phyloP scores from a whole-genome alignment of 1,140 invertebrate species.

The Drosophila pallidifrons region DNA sequence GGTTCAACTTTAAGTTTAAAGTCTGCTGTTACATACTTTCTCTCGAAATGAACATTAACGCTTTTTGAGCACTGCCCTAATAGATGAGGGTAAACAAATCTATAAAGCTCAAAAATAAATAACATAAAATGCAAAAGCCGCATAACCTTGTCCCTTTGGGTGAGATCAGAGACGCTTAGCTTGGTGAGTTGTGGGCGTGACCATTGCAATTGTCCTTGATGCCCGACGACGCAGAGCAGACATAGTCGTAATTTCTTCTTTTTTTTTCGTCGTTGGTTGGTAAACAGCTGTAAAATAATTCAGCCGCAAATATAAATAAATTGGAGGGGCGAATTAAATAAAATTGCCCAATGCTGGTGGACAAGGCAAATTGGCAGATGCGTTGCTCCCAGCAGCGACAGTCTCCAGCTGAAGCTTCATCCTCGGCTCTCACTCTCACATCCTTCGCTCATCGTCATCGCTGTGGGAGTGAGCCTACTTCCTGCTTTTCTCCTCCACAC shows the following conservation, averaged over 20 bases:
- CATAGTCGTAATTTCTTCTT: slow-evolving; percentile 39
- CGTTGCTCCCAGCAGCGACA: neutral
- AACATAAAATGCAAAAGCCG: slow-evolving; percentile 13
- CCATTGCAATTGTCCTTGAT: slow-evolving; percentile 63
- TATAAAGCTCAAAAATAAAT: slow-evolving; percentile 16
- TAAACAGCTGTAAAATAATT: slow-evolving; percentile 82
- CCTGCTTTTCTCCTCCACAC: slow-evolving; percentile 26
- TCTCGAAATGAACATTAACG: neutral
- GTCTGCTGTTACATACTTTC: neutral
- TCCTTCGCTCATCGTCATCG: neutral
- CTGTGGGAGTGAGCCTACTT: slow-evolving; percentile 22
- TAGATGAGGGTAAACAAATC: slow-evolving; percentile 9
- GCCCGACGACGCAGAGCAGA: slow-evolving; percentile 41
- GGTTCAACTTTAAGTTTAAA: too few relatives aligned
- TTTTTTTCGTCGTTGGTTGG: slow-evolving; percentile 20
- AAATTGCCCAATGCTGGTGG: slow-evolving; percentile 55
- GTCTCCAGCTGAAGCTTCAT: neutral
- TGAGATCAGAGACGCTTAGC: slow-evolving; percentile 45
- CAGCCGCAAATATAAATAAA: slow-evolving; percentile 78
- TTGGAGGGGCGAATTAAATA: slow-evolving; percentile 70
- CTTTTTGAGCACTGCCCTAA: neutral
- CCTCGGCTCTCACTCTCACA: neutral
- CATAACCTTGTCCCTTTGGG: slow-evolving; percentile 17
- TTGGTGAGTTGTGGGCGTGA: slow-evolving; percentile 44
- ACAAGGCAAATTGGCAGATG: slow-evolving; percentile 35